Base-by-base conservation (phyloP, 2,888 invertebrate species). In the Petrolisthes cinctipes region DNA sequence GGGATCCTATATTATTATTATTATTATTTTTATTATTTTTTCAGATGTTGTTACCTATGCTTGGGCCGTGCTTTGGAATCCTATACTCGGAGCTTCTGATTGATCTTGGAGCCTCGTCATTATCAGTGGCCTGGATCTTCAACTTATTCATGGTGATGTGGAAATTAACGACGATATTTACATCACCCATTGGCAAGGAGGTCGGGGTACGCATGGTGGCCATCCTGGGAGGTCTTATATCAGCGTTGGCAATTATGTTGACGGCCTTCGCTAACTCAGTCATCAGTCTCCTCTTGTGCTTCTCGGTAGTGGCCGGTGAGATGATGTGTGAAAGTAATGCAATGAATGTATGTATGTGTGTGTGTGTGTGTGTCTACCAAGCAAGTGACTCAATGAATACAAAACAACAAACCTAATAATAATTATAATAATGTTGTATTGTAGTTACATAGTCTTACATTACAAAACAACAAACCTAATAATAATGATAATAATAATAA, bases 61-160 rank as follows among this genome's bases (percentile, higher is more conserved):
- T 83, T 53, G 68, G 20, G 53, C 83, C 83, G 5, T 83, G 71
- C 54, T 83, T 83, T 54, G 83, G 83, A 53, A 83, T 83, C 51
- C 73, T 83, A n/a, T 83, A 66, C 73, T 68, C 83, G 17, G 20
- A 11, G 14, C 71, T 71, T 9, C 54, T 83, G 17, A 14, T 68
- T 5, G 20, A n/a, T 20, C n/a, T 66, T 9, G 83, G 83, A 7
- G 73, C 83, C 53, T 71, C 54, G 7, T 71, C 83, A 1, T 14
- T 66, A 5, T 37, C 68, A 11, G 56, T 83, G 51, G 83, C 83
- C 37, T 53, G 68, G 71, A n/a, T 71, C 57, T 83, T 83, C 54
- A 83, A 83, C 53, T 9, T 54, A 1, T 71, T 83, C 71, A 73
- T 68, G 71, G 7, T 83, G 71, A 20, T 53, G 53, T 83, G 83